These are phyloP conservation scores for Nymphalis urticae DNA, from an alignment of 2,888 invertebrate genomes.

Conservation along the genomic window DNA sequence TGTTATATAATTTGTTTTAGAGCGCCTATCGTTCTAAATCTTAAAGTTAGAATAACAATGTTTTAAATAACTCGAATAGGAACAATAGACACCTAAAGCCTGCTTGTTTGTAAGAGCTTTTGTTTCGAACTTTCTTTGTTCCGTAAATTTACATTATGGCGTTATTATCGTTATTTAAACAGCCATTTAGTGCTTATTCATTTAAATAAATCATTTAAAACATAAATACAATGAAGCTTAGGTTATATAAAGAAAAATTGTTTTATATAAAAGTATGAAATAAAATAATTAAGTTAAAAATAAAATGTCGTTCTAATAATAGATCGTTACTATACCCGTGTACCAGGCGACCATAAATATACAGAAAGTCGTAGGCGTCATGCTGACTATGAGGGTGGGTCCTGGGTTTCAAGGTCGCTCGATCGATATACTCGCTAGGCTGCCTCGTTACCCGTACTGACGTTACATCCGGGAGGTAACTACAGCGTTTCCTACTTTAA, in stretches of 20 bases:
- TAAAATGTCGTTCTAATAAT: background rate
- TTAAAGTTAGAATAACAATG: background rate
- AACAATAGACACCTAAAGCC: constrained; percentile 31
- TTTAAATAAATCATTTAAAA: background rate
- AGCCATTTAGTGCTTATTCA: background rate
- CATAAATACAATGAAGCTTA: background rate
- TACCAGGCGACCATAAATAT: constrained; percentile 33
- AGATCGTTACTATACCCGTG: constrained; percentile 15
- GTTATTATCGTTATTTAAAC: constrained; percentile 8
- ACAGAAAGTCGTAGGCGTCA: constrained; percentile 31
- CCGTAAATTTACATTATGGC: constrained; percentile 13
- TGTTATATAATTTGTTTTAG: background rate
- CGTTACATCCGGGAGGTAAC: constrained; percentile 40
- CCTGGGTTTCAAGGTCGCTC: constrained; percentile 46
- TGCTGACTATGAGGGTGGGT: constrained; percentile 38
- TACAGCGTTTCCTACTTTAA: constrained; percentile 24
- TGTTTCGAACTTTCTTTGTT: constrained; percentile 38
- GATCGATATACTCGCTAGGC: constrained; percentile 45
- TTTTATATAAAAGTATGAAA: too few relatives aligned
- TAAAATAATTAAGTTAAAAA: background rate
- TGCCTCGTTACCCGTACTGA: constrained; percentile 36
- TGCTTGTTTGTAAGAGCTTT: constrained; percentile 37
- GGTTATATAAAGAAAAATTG: too few relatives aligned
- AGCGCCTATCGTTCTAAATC: constrained; percentile 1
- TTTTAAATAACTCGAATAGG: constrained; percentile 16